phyloP scores from a whole-genome alignment of 2,797 vertebrate species.

The Manis pentadactyla region DNA sequence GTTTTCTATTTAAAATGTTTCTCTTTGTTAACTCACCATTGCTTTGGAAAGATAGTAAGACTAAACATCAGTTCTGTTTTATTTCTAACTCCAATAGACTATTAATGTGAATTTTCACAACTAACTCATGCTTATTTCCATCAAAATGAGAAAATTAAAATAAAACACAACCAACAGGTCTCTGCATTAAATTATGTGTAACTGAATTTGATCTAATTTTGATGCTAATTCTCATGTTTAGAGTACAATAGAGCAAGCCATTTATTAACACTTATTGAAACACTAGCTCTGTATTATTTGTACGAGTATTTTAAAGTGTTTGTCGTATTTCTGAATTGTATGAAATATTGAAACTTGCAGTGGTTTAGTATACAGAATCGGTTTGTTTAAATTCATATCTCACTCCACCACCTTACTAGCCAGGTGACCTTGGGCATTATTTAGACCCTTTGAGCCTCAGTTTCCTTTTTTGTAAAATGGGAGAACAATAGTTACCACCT shows the following conservation, averaged over 20 bases:
- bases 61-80: neutral
- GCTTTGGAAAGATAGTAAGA: constrained; percentile 10
- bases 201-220: constrained; percentile 1
- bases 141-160: constrained; percentile 40
- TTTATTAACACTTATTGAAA: neutral
- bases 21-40: constrained; percentile 19
- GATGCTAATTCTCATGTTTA: neutral
- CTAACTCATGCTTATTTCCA: neutral
- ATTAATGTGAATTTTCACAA: neutral
- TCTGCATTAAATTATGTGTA: neutral
- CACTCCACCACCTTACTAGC: neutral
- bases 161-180: neutral
- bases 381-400: neutral
- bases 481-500: neutral
- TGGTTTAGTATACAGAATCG: neutral
- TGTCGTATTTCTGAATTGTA: neutral
- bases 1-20: neutral
- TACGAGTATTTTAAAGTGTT: neutral
- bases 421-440: neutral
- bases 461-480: neutral
- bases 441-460: neutral
- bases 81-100: neutral
- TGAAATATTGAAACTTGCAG: neutral
- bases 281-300: neutral
- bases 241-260: neutral